Percentiles rank a stretch among this genome's conserved stretches.
phyloP scores from a whole-genome alignment of 1,140 invertebrate genomes.

The Steinernema feltiae region DNA sequence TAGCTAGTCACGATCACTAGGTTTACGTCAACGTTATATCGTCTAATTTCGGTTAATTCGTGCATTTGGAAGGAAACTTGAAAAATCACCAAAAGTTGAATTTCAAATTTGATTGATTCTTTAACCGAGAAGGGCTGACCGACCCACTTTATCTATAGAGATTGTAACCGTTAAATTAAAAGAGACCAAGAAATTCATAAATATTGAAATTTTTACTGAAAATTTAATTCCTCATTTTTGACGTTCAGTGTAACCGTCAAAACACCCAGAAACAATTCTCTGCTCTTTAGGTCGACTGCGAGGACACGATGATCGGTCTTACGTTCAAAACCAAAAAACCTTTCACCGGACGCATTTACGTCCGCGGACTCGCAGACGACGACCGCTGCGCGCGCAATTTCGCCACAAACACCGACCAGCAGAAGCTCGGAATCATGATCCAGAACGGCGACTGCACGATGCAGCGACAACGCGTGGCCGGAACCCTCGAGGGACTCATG shows the following conservation, averaged over 20 bases:
- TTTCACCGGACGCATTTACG: conserved; percentile 52
- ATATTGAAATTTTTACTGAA: neutral
- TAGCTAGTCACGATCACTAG: too few relatives aligned
- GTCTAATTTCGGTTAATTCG: too few relatives aligned
- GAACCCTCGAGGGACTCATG: conserved; percentile 53
- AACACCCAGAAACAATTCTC: neutral
- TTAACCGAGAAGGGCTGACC: too few relatives aligned
- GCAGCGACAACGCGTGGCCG: conserved; percentile 51
- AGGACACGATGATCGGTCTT: conserved; percentile 46
- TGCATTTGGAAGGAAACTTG: too few relatives aligned
- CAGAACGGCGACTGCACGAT: conserved; percentile 56
- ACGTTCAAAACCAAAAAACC: conserved; percentile 56
- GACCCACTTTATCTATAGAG: too few relatives aligned
- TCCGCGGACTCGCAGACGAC: conserved; percentile 33
- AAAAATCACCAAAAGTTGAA: too few relatives aligned
- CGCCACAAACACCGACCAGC: conserved; percentile 48
- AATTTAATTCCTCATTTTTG: too few relatives aligned
- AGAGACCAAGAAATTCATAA: too few relatives aligned
- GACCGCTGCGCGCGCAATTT: conserved; percentile 42
- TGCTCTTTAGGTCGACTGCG: conserved; percentile 31
- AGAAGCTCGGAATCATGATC: conserved; percentile 52
- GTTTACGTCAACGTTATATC: too few relatives aligned
- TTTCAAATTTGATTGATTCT: too few relatives aligned
- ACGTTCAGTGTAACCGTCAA: too few relatives aligned
- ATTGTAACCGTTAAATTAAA: too few relatives aligned